phyloP scores from a whole-genome alignment of 2,113 vertebrate genomes.

The Pitta sordida region DNA sequence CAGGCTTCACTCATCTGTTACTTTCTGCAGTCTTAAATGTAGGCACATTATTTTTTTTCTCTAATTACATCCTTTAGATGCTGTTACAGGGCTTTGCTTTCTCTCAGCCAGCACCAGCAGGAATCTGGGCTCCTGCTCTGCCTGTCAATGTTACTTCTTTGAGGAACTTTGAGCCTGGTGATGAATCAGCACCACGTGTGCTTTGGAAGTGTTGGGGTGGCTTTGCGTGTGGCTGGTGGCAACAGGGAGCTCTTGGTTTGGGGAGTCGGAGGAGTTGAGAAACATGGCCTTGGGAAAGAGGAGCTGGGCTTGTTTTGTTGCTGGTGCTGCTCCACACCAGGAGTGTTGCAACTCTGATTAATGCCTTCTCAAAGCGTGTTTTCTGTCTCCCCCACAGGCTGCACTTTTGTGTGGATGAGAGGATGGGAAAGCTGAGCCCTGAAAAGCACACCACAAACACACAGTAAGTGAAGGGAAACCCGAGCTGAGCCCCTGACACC shows the following conservation, averaged over 20 bases:
- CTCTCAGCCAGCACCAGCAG: background rate
- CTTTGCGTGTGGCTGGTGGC: background rate
- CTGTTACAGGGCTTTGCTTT: background rate
- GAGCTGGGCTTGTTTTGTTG: background rate
- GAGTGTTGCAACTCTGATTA: background rate
- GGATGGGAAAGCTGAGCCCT: constrained; percentile 29
- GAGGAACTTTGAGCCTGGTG: background rate
- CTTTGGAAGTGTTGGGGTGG: background rate
- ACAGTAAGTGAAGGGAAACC: constrained; percentile 2
- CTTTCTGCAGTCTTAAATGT: background rate
- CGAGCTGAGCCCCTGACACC: background rate
- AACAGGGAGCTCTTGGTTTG: background rate
- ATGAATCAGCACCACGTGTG: background rate
- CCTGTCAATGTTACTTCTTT: background rate
- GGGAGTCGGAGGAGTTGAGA: background rate
- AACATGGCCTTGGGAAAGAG: background rate
- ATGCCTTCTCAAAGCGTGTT: background rate
- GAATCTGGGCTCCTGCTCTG: background rate
- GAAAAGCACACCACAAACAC: background rate
- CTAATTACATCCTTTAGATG: background rate
- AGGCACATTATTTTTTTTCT: background rate
- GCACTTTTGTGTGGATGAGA: background rate
- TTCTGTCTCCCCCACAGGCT: background rate
- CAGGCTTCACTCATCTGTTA: rapidly evolving
- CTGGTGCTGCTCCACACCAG: background rate